phyloP scores from a whole-genome alignment of 2,797 vertebrate genomes.

The Sylvilagus floridanus region DNA sequence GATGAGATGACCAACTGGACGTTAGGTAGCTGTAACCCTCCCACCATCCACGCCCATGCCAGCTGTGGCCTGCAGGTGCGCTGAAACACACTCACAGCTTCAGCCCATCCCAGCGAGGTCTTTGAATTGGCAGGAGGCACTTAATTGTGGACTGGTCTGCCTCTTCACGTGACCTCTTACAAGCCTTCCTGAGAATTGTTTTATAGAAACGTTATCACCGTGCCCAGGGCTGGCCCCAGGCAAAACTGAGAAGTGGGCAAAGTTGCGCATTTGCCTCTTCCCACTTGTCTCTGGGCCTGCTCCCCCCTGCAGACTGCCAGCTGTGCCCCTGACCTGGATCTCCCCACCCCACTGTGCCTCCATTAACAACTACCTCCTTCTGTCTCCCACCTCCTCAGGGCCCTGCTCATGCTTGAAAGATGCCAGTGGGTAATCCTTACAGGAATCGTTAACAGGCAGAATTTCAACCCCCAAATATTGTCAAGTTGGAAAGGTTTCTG shows the following conservation, averaged over 20 bases:
- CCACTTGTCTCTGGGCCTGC: not conserved
- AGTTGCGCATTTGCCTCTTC: constrained; percentile 34
- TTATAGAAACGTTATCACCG: constrained; percentile 45
- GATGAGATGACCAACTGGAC: not conserved
- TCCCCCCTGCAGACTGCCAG: constrained; percentile 54
- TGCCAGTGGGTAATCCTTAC: constrained; percentile 44
- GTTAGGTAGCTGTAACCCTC: not conserved
- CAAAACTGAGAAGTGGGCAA: constrained; percentile 44
- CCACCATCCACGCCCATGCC: not conserved
- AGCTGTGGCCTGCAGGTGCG: not conserved
- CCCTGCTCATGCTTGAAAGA: not conserved
- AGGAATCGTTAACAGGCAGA: constrained; percentile 47
- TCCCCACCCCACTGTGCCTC: constrained; percentile 27
- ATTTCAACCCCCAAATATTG: constrained; percentile 15
- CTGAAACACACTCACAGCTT: not conserved
- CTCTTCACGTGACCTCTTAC: not conserved
- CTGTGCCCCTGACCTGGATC: constrained; percentile 40
- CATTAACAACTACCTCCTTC: constrained; percentile 47
- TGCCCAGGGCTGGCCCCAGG: constrained; percentile 65
- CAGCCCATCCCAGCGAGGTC: not conserved
- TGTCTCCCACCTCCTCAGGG: not conserved
- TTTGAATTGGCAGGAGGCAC: constrained; percentile 37
- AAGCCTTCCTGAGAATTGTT: constrained; percentile 66
- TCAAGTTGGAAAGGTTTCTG: constrained; percentile 59
- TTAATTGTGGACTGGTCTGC: not conserved